phyloP scores from a whole-genome alignment of 2,797 vertebrate species.

The Scolopax bukidnonensis region DNA sequence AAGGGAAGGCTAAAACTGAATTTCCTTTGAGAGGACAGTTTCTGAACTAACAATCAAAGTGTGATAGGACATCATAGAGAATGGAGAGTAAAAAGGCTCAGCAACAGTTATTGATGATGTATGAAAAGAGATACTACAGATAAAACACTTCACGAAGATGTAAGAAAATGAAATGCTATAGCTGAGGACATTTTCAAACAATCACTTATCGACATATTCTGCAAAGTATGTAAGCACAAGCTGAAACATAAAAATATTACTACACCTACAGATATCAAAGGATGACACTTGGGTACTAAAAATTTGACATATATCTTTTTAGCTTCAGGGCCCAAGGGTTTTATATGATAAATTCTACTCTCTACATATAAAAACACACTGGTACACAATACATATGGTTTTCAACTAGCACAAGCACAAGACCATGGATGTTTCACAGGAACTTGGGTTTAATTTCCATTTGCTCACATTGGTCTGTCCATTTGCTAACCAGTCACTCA shows the following conservation, averaged over 20 bases:
- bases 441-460: not conserved
- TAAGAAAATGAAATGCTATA: conserved; percentile 10
- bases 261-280: not conserved
- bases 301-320: not conserved
- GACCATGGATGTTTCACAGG: not conserved
- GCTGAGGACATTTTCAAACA: conserved; percentile 7
- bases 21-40: conserved; percentile 32
- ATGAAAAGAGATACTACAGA: conserved; percentile 19
- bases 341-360: not conserved
- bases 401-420: not conserved
- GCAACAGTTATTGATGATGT: conserved; percentile 17
- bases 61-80: conserved; percentile 17
- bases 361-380: not conserved
- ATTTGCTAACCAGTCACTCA: not conserved
- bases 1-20: conserved; percentile 28
- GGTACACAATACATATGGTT: not conserved
- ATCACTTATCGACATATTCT: not conserved
- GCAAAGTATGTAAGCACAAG: not conserved
- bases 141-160: conserved; percentile 27
- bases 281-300: not conserved
- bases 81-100: conserved; percentile 42
- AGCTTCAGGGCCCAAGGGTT: not conserved
- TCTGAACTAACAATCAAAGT: conserved; percentile 56
- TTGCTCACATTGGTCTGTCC: not conserved
- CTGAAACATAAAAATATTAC: not conserved